Evolutionary conservation across 2,797 vertebrate genomes (phyloP).

Genomic region (Dermochelys coriacea): DNA sequence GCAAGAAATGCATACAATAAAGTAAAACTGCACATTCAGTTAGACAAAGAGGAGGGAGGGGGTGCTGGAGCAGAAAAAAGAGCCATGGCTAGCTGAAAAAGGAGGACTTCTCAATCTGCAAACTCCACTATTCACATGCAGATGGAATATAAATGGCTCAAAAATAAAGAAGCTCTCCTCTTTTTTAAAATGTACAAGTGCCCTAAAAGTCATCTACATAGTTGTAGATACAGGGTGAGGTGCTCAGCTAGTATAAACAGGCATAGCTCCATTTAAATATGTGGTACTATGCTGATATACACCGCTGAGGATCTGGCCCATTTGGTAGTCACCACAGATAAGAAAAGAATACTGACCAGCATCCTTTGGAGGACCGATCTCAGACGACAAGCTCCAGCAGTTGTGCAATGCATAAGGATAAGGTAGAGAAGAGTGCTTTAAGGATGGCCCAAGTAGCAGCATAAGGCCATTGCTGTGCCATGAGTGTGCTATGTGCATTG

Average conservation of each 20-base stretch:
- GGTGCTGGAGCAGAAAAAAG: slow-evolving; percentile 34
- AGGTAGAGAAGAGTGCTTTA: neutral
- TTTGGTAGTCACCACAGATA: neutral
- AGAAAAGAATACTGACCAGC: neutral
- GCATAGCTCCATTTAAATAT: neutral
- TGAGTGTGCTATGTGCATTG: neutral
- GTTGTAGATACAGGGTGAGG: neutral
- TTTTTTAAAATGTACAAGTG: neutral
- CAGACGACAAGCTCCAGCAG: neutral
- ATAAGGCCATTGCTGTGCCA: neutral
- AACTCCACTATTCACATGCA: slow-evolving; percentile 33
- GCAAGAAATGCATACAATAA: slow-evolving; percentile 27
- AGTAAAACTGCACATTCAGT: slow-evolving; percentile 3
- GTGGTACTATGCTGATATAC: neutral
- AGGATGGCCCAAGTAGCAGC: neutral
- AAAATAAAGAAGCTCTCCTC: neutral
- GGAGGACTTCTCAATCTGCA: slow-evolving; percentile 23
- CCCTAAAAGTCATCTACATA: neutral
- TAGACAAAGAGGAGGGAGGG: slow-evolving; percentile 34
- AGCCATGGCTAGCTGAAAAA: slow-evolving; percentile 35
- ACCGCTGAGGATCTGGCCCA: neutral
- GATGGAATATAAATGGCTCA: slow-evolving; percentile 42
- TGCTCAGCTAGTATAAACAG: neutral
- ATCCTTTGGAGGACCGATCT: neutral
- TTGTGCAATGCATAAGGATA: neutral